phyloP scores from a whole-genome alignment of 2,113 vertebrate species.

The Ammospiza nelsoni region DNA sequence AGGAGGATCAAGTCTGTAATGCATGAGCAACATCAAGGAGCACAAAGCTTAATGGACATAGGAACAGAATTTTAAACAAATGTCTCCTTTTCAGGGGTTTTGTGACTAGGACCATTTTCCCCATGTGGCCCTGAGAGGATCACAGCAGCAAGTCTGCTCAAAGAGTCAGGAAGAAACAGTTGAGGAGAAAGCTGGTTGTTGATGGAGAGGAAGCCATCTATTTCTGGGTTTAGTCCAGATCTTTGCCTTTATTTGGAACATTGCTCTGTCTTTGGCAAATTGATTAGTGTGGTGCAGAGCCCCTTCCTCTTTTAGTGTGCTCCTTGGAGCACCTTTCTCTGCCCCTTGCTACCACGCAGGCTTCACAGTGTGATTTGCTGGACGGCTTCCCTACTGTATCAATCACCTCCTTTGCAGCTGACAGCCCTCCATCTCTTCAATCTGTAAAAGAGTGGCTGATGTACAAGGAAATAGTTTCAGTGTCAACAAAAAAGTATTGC shows the following conservation, averaged over 20 bases:
- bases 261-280: not conserved
- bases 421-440: not conserved
- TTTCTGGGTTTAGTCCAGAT: not conserved
- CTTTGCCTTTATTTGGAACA: not conserved
- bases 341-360: not conserved
- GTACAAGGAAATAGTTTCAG: not conserved
- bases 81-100: not conserved
- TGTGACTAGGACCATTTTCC: not conserved
- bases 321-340: not conserved
- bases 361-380: not conserved
- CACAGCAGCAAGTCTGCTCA: accelerated
- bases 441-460: not conserved
- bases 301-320: not conserved
- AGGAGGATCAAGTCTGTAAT: not conserved
- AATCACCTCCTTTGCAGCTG: not conserved
- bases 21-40: not conserved
- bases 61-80: not conserved
- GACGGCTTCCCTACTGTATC: not conserved
- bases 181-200: not conserved
- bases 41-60: not conserved
- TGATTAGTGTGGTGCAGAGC: not conserved
- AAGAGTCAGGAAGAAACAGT: not conserved
- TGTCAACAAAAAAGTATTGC: not conserved
- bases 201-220: not conserved
- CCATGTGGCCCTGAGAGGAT: not conserved